Conservation (phyloP, 30 jellyfish, hydroid and myxozoan genomes). For the Aurelia sp. region DNA sequence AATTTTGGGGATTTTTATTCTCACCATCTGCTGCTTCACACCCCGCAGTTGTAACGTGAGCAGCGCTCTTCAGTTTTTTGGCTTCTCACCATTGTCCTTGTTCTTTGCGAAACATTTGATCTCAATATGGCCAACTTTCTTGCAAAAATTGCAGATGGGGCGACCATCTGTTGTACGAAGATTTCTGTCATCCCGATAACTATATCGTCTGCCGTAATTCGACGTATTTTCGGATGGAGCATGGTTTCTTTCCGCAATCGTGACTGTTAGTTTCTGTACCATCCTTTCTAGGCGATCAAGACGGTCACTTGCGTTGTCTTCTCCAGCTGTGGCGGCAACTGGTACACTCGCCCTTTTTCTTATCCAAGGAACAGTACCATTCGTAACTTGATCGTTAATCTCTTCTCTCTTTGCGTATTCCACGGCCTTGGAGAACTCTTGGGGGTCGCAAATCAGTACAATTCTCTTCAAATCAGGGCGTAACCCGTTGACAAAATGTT, state of each 20-base stretch:
- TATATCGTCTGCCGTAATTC: conserved; percentile 7
- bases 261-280: conserved; percentile 13
- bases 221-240: background rate
- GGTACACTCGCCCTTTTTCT: background rate
- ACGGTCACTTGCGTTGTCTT: background rate
- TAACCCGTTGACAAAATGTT: conserved; percentile 32
- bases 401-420: conserved; percentile 46
- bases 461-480: conserved; percentile 27
- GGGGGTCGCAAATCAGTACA: conserved; percentile 34
- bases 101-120: background rate
- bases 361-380: conserved; percentile 31
- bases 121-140: background rate
- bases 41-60: conserved; percentile 23
- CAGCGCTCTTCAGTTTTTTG: conserved; percentile 28
- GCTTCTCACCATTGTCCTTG: background rate
- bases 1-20: conserved; percentile 7
- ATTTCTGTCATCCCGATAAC: background rate
- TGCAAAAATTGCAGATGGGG: too few species aligned
- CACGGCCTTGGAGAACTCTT: conserved; percentile 11
- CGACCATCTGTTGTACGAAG: background rate
- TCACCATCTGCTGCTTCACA: conserved; percentile 21
- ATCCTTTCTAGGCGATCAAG: conserved; percentile 13
- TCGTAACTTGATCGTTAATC: conserved; percentile 19
- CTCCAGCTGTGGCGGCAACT: background rate
- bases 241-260: background rate